Evolutionary conservation across 2,113 vertebrate genomes (phyloP).

Genomic region (Bambusicola thoracicus): DNA sequence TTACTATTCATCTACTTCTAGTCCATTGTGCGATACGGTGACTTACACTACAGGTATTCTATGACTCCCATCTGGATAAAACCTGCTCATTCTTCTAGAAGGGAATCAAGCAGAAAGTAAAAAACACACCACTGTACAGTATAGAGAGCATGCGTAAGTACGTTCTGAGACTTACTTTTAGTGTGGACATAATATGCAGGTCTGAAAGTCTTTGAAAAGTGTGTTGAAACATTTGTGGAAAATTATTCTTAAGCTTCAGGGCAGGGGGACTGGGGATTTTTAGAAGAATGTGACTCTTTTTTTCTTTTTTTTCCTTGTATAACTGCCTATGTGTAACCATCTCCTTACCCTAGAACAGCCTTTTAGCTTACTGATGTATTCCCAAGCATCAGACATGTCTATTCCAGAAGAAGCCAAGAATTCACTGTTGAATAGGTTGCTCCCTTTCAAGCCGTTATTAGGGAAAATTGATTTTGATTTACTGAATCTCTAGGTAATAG

Average conservation of each 20-base stretch:
- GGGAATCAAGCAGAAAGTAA: background rate
- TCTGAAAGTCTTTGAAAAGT: background rate
- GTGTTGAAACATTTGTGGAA: background rate
- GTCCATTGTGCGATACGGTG: background rate
- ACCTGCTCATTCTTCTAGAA: background rate
- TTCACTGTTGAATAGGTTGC: background rate
- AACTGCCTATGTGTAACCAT: background rate
- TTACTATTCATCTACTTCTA: background rate
- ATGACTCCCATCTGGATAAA: background rate
- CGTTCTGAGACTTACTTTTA: background rate
- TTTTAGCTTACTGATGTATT: background rate
- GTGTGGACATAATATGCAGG: background rate
- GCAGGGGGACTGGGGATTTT: background rate
- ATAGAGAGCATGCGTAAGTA: background rate
- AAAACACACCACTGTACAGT: background rate
- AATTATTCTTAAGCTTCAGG: background rate
- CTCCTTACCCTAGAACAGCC: background rate
- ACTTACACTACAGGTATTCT: background rate
- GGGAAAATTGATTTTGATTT: background rate
- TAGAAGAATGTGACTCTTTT: background rate
- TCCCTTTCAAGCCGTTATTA: background rate
- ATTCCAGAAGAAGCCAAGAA: background rate
- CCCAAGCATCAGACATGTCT: background rate
- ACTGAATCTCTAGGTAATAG: conserved; percentile 76
- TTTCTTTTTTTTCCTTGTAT: background rate